phyloP scores from a whole-genome alignment of 2,888 invertebrate genomes.

The Heliconius cydno region DNA sequence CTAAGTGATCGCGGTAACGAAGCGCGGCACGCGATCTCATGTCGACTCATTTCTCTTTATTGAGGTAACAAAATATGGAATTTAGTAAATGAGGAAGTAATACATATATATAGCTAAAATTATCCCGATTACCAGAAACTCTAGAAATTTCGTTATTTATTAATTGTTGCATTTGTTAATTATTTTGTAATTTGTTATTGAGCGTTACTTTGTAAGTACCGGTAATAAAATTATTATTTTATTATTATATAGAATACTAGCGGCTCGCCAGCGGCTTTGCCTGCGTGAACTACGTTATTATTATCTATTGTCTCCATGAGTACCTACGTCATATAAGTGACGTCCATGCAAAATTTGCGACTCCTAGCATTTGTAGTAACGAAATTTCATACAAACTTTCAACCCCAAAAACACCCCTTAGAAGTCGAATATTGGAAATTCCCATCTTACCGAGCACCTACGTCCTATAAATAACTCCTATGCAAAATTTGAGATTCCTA shows the following conservation, averaged over 20 bases:
- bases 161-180: background rate
- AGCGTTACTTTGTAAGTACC: background rate
- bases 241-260: background rate
- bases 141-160: constrained; percentile 15
- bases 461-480: no score
- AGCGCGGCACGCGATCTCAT: constrained; percentile 32
- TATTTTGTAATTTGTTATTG: background rate
- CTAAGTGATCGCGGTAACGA: constrained; percentile 31
- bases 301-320: no score
- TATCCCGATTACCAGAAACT: constrained; percentile 9
- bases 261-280: no score
- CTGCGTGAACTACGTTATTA: no score
- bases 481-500: no score
- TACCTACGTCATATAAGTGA: no score
- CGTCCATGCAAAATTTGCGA: no score
- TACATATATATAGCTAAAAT: background rate
- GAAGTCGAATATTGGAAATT: no score
- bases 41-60: constrained; percentile 29
- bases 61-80: constrained; percentile 19
- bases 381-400: no score
- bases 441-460: no score
- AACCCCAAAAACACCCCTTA: no score
- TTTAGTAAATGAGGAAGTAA: constrained; percentile 30
- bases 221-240: background rate
- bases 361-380: no score